Evolutionary conservation across 2,888 invertebrate species (phyloP), one percentile per base, ranked within the genome.

Genomic region (Oligia strigilis): DNA sequence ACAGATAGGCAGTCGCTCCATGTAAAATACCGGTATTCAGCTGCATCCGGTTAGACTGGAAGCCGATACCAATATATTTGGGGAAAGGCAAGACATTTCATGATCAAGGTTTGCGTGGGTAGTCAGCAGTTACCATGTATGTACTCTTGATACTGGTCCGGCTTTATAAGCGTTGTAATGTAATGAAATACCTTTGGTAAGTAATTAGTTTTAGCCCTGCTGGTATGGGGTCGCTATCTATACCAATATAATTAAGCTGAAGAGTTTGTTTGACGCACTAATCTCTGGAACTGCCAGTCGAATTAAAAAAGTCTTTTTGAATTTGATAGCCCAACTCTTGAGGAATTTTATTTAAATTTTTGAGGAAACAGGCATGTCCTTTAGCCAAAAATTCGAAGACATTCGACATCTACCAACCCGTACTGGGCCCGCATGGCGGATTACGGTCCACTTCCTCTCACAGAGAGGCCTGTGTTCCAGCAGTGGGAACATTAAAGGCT

Each of bases 1-100:
- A 1, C 58, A 58, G 23, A 58, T 11, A 58, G 23, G 58, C n/a
- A 60, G 60, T 60, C 60, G 13, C 60, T n/a, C n/a, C n/a, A 60
- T 60, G n/a, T n/a, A n/a, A n/a, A n/a, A n/a, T n/a, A 60, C 23
- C 6, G 19, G 55, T 58, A 58, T 58, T 23, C 60, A 60, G n/a
- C n/a, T n/a, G 60, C 60, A 60, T 13, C n/a, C 60, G n/a, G n/a
- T 60, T n/a, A n/a, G 60, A 60, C n/a, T n/a, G n/a, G 60, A 58
- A 60, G n/a, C 60, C 0, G 13, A n/a, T 4, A 2, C 1, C 13
- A 60, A n/a, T 1, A 4, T 60, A n/a, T 0, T n/a, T 60, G n/a
- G n/a, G 60, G 13, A 60, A 55, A 60, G 9, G n/a, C n/a, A 14
- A 49, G 3, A 14, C 49, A 43, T 9, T 43, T 43, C 43, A 43